Evolutionary conservation across 2,113 vertebrate species (phyloP), one percentile per base, ranked within the genome.

Genomic region (Syngnathoides biaculeatus): DNA sequence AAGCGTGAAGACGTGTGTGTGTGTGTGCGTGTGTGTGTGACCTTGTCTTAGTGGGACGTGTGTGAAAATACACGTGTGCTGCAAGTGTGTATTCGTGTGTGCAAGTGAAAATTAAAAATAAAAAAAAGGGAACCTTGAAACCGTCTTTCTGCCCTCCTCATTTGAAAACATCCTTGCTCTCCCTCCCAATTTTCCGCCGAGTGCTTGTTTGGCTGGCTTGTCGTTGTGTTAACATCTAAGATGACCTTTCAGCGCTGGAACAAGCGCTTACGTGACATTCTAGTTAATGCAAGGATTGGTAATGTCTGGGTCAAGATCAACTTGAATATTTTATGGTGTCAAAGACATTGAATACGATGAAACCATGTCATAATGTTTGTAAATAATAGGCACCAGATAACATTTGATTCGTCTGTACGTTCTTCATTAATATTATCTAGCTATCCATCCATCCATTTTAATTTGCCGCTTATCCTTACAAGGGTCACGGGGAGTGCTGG

Each of bases 101-200:
- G 48, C 11, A 9, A n/a, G 48, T 2, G 24, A 7, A 63, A 30
- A 61, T 38, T n/a, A n/a, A n/a, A n/a, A n/a, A n/a, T n/a, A n/a
- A 65, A 60, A 62, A 52, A 74, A 52, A 47, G 82, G 75, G 83
- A 81, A 40, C 77, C 84, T 86, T 86, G 80, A 86, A 84, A 86
- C 84, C 53, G 84, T 83, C 84, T 73, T 67, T 40, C 30, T 62
- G 71, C 65, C 66, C 79, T 74, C 63, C 67, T 14, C 69, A 43
- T 58, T 19, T 30, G 53, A 42, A 58, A 50, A 45, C 71, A 71
- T 69, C 26, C 72, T 66, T 5, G 30, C 72, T 78, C 68, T 58
- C 15, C 71, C 68, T 40, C n/a, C 12, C 64, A 27, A 47, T 53
- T 53, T 52, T 60, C 69, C 73, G 64, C 52, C 52, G 10, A 24